Conservation (phyloP, 2,888 invertebrate species). For the Leptarthrus brevirostris region DNA sequence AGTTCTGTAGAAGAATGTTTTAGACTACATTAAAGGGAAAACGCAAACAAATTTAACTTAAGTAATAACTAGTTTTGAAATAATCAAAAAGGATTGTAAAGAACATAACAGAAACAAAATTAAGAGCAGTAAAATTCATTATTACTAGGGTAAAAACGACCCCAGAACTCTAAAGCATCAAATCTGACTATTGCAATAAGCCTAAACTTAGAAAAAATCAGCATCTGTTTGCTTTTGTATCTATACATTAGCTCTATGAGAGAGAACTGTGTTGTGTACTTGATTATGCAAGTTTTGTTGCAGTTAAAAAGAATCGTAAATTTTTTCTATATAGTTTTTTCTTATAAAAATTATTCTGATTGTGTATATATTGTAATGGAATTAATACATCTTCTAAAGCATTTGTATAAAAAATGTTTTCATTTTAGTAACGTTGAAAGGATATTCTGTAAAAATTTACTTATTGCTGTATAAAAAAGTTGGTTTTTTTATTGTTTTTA, state of each 20-base stretch:
- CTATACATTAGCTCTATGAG: neutral
- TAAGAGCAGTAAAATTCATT: too few species aligned
- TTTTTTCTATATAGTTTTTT: neutral
- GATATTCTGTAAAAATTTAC: constrained; percentile 2
- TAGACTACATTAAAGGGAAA: constrained; percentile 5
- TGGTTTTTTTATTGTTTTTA: neutral
- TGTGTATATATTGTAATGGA: neutral
- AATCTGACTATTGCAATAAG: neutral
- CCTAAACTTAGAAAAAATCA: too few species aligned
- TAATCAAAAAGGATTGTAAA: neutral
- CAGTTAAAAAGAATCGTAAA: neutral
- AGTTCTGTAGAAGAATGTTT: constrained; percentile 16
- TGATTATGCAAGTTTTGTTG: neutral
- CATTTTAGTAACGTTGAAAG: neutral
- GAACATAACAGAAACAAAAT: too few species aligned
- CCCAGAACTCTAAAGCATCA: neutral
- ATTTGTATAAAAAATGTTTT: constrained; percentile 43
- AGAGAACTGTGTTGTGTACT: neutral
- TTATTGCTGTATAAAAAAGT: constrained; percentile 15
- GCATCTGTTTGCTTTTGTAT: neutral
- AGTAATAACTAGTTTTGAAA: constrained; percentile 8
- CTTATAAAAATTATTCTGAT: neutral
- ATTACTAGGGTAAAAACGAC: neutral
- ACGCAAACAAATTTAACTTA: constrained; percentile 17
- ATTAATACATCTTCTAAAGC: constrained; percentile 1